Conservation (phyloP, 2,888 invertebrate genomes). For the Scelioninae gen. 2 region DNA sequence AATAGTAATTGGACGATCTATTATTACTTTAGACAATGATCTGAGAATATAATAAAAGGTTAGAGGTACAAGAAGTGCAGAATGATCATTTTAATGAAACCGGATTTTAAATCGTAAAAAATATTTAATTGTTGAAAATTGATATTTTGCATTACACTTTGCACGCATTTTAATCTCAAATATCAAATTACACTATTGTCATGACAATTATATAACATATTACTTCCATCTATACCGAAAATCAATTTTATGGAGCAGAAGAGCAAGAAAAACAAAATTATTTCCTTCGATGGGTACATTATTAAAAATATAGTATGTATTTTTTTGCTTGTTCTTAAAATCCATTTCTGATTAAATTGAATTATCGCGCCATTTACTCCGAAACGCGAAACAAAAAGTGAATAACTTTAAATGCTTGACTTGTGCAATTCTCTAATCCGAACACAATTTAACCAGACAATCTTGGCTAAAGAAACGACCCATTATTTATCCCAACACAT, state of each 20-base stretch:
- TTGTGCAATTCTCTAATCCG: slow-evolving; percentile 21
- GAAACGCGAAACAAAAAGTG: not conserved
- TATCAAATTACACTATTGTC: too few species aligned
- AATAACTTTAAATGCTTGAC: slow-evolving; percentile 5
- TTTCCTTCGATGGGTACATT: too few species aligned
- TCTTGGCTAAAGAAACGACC: slow-evolving; percentile 21
- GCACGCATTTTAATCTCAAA: too few species aligned
- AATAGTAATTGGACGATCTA: slow-evolving; percentile 53
- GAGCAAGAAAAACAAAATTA: too few species aligned
- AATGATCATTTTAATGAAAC: not conserved
- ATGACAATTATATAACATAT: too few species aligned
- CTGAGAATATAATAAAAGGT: slow-evolving; percentile 52
- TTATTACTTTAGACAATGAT: slow-evolving; percentile 54
- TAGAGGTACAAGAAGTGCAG: slow-evolving; percentile 20
- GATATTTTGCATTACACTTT: too few species aligned
- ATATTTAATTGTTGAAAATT: slow-evolving; percentile 4
- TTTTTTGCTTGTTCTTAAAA: too few species aligned
- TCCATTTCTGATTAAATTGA: too few species aligned
- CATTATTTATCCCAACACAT: slow-evolving; percentile 36
- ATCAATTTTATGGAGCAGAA: too few species aligned
- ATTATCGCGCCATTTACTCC: too few species aligned
- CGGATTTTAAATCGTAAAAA: slow-evolving; percentile 13
- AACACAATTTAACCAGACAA: slow-evolving; percentile 18
- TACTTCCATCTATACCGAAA: too few species aligned
- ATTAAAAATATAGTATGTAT: too few species aligned